These are phyloP conservation scores for Condylura cristata DNA, from an alignment of 2,113 vertebrate genomes.

Conservation along the genomic window DNA sequence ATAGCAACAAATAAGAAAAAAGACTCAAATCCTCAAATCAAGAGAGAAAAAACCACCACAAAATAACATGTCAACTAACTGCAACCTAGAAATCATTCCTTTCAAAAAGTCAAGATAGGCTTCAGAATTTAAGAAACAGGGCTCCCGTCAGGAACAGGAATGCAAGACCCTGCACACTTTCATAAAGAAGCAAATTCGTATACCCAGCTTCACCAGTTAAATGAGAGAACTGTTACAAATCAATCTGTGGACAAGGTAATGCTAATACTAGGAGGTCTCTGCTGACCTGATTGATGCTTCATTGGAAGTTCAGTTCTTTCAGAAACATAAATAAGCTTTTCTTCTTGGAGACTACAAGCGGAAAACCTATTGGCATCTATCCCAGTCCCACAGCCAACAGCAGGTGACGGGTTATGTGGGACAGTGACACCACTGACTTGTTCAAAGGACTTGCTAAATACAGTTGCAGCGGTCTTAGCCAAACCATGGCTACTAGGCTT, in stretches of 20 bases:
- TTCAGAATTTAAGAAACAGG: slow-evolving; percentile 42
- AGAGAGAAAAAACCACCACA: not conserved
- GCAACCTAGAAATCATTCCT: slow-evolving; percentile 41
- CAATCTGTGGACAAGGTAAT: slow-evolving; percentile 94
- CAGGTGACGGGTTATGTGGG: slow-evolving; percentile 81
- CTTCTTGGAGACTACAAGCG: slow-evolving; percentile 95
- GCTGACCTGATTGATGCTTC: slow-evolving; percentile 89
- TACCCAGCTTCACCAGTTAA: slow-evolving; percentile 40
- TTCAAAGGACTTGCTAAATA: slow-evolving; percentile 96
- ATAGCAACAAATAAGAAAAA: slow-evolving; percentile 29
- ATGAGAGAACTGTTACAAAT: slow-evolving; percentile 57
- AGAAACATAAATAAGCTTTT: slow-evolving; percentile 89
- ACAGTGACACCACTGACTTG: slow-evolving; percentile 91
- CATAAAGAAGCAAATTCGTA: slow-evolving; percentile 43
- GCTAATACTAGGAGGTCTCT: slow-evolving; percentile 94
- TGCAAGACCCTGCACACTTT: slow-evolving; percentile 42
- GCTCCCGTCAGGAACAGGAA: slow-evolving; percentile 22
- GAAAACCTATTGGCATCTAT: slow-evolving; percentile 93
- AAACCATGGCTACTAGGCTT: slow-evolving; percentile 94
- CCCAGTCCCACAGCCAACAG: slow-evolving; percentile 78
- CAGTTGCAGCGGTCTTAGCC: slow-evolving; percentile 93
- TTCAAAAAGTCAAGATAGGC: slow-evolving; percentile 49
- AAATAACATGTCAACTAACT: slow-evolving; percentile 56
- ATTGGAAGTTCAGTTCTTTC: slow-evolving; percentile 89
- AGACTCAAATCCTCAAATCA: not conserved